Conservation (phyloP, 1,140 invertebrate species). For the Orchesella cincta region DNA sequence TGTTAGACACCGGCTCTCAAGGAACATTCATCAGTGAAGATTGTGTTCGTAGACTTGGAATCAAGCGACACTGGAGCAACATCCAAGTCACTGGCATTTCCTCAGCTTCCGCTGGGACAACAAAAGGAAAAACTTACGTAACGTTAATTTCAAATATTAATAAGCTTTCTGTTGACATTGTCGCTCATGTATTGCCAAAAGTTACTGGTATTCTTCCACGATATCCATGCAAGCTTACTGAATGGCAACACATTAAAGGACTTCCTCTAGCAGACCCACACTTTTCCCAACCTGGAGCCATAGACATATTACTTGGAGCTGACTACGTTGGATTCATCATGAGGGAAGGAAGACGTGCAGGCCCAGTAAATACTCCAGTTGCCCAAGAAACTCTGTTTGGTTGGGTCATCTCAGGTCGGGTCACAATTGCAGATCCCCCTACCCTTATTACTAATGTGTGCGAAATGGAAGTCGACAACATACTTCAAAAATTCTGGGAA, state of each 20-base stretch:
- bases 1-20: neutral
- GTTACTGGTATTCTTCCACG: neutral
- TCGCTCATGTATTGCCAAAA: neutral
- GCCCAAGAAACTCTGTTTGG: neutral
- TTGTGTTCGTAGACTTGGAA: neutral
- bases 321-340: neutral
- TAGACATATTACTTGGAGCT: neutral
- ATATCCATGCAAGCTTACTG: neutral
- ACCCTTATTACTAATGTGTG: too few relatives aligned
- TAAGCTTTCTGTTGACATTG: neutral
- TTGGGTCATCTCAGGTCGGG: neutral
- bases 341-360: neutral
- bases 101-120: neutral
- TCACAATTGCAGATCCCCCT: too few relatives aligned
- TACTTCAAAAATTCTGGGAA: slow-evolving; percentile 53
- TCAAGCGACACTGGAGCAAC: neutral
- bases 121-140: neutral
- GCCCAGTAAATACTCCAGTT: neutral
- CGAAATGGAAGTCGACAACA: too few relatives aligned
- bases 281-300: neutral
- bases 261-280: neutral
- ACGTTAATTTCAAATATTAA: neutral
- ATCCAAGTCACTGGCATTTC: neutral
- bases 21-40: neutral
- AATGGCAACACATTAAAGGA: neutral